A percentile compares a stretch with the other conserved stretches of the same genome.
These are phyloP conservation scores for Herpailurus yagouaroundi DNA, from an alignment of 2,113 vertebrate genomes.

Conservation along the genomic window DNA sequence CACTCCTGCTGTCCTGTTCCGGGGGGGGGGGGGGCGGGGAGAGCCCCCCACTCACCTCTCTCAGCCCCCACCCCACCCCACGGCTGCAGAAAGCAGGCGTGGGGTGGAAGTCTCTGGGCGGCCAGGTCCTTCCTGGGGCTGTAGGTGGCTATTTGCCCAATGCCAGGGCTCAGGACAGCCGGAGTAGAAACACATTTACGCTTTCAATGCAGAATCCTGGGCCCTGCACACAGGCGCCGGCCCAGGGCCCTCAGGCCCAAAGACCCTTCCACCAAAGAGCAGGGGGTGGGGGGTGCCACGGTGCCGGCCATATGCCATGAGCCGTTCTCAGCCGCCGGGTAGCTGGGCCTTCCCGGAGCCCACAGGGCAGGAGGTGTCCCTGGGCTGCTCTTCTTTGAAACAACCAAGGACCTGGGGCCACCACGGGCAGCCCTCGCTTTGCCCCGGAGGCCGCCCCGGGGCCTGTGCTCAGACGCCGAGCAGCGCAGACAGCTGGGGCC, in stretches of 20 bases:
- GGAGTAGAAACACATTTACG: fast-evolving
- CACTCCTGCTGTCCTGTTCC: neutral
- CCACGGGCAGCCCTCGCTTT: neutral
- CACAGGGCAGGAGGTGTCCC: neutral
- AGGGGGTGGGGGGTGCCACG: fast-evolving
- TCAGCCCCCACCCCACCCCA: neutral
- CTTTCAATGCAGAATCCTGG: neutral
- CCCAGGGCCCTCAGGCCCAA: neutral
- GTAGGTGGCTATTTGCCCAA: neutral
- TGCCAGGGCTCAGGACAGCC: too few species aligned
- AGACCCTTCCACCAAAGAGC: neutral
- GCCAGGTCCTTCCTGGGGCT: neutral
- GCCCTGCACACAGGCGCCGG: fast-evolving
- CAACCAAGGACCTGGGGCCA: neutral
- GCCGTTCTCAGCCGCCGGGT: neutral
- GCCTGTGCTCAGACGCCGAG: neutral
- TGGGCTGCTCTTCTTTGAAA: neutral
- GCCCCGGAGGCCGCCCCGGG: neutral
- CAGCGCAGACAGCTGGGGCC: neutral
- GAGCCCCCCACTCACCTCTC: too few species aligned
- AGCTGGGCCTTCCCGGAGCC: neutral
- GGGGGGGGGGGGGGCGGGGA: neutral
- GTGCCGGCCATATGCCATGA: fast-evolving
- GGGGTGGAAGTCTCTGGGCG: neutral
- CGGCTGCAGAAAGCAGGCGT: fast-evolving